Evolutionary conservation across 1,140 invertebrate species (phyloP), one percentile per base, ranked within the genome.

Genomic region (Leptinotarsa defecta): DNA sequence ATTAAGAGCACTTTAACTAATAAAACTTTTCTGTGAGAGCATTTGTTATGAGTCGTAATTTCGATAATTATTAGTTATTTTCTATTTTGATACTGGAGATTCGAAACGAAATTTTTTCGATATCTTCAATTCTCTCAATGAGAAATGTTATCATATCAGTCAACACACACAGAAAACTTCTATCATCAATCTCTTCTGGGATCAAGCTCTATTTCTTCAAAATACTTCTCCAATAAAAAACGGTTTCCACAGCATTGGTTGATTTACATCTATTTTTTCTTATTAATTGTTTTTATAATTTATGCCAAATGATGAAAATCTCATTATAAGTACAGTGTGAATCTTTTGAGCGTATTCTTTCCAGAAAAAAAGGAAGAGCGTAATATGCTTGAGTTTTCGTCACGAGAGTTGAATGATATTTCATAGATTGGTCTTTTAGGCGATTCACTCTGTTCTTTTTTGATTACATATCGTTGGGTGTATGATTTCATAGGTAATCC

Each of bases 151-250:
- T 24, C 24, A 24, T 24, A 24, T 27, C 34, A 11, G 34, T 43
- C 13, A 13, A 57, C n/a, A 5, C 52, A 57, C 52, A 17, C 52
- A 57, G 52, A 57, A 57, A 57, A 57, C n/a, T 57, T 57, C 52
- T 57, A 57, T 57, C 17, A 57, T 57, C 52, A 57, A 57, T 19
- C 52, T 17, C n/a, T 19, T 15, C n/a, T 57, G 17, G 52, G 6
- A 57, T 17, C 52, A 57, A 57, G 34, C 52, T n/a, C 17, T 57
- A 57, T 68, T 43, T 43, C 43, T 68, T 43, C 67, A 68, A 68
- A 68, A 68, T 68, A 19, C 4, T 49, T 43, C 34, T 68, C 19
- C 67, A 27, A 43, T 68, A 49, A 68, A 68, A 68, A 43, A 68
- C 19, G 3, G 67, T 68, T 68, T 43, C 19, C 27, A 68, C 67